A percentile compares a stretch with the other conserved stretches of the same genome.
Evolutionary conservation across 2,888 invertebrate genomes (phyloP).

Genomic region (Pachymerium ferrugineum): DNA sequence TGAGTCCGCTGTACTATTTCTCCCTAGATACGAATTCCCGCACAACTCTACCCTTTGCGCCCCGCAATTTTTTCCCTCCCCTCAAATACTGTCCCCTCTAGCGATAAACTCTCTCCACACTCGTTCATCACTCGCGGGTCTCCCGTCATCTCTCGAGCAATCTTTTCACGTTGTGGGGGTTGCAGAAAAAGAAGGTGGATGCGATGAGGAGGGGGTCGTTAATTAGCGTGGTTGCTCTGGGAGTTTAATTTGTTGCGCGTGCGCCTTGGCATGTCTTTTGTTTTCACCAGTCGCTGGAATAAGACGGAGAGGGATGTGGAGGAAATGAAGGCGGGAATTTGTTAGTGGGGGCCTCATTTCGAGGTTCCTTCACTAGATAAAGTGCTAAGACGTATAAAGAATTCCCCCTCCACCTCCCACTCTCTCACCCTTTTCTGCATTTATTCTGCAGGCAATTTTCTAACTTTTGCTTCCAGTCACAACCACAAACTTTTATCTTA

Average conservation of each 20-base stretch:
- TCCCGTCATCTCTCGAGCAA: not conserved
- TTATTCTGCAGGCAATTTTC: constrained; percentile 4
- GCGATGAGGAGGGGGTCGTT: not conserved
- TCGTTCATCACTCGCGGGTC: not conserved
- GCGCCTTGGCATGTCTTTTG: constrained; percentile 13
- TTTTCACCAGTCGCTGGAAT: not conserved
- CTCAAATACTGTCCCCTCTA: not conserved
- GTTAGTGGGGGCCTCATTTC: constrained; percentile 8
- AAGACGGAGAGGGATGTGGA: not conserved
- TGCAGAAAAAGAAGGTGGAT: not conserved
- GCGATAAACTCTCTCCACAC: constrained; percentile 13
- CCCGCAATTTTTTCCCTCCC: not conserved
- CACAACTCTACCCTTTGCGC: not conserved
- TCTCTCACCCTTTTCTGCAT: constrained; percentile 6
- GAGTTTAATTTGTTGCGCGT: constrained; percentile 13
- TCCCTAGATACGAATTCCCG: not conserved
- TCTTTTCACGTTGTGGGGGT: constrained; percentile 13
- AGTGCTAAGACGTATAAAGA: not conserved
- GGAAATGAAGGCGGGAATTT: constrained; percentile 13
- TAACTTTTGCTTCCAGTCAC: not conserved
- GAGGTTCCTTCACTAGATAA: constrained; percentile 3
- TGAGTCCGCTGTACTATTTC: not conserved
- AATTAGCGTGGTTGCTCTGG: constrained; percentile 1
- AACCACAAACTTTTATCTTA: constrained; percentile 7
- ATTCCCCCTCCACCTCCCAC: too few species aligned